These are phyloP conservation scores for Andrena dorsata DNA, from an alignment of 2,888 invertebrate species.

Conservation along the genomic window DNA sequence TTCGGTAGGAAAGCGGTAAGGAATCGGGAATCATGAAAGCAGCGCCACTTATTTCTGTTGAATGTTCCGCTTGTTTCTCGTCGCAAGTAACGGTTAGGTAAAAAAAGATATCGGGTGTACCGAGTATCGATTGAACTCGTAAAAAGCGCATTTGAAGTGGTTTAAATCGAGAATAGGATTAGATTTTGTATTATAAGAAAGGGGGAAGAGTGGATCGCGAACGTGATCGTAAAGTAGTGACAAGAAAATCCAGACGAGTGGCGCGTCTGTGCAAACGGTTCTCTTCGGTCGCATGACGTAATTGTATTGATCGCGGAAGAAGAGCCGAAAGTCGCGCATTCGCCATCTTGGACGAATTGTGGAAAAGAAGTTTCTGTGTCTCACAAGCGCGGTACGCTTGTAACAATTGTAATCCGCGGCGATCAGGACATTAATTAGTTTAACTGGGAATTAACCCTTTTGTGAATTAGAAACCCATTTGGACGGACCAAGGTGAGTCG, in stretches of 20 bases:
- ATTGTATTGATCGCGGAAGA: constrained; percentile 85
- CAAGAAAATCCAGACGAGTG: constrained; percentile 73
- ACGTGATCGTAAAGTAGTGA: constrained; percentile 61
- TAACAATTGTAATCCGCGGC: constrained; percentile 81
- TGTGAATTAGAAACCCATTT: constrained; percentile 90
- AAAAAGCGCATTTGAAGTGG: constrained; percentile 51
- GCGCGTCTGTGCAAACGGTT: constrained; percentile 75
- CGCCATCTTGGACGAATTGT: constrained; percentile 86
- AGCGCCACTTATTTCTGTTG: constrained; percentile 70
- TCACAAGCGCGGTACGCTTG: constrained; percentile 77
- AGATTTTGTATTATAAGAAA: constrained; percentile 25
- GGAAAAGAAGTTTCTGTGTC: constrained; percentile 83
- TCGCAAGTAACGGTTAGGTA: constrained; percentile 67
- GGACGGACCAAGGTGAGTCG: constrained; percentile 92
- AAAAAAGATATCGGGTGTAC: constrained; percentile 53
- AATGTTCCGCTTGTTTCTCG: constrained; percentile 69
- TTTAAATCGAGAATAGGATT: constrained; percentile 35
- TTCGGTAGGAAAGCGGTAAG: constrained; percentile 57
- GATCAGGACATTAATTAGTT: constrained; percentile 83
- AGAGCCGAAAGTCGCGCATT: constrained; percentile 84
- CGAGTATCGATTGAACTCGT: constrained; percentile 38
- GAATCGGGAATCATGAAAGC: constrained; percentile 73
- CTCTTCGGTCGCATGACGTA: constrained; percentile 84
- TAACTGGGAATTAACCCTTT: constrained; percentile 86
- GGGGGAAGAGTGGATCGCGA: constrained; percentile 18